Evolutionary conservation across 2,797 vertebrate genomes (phyloP), one percentile per base, ranked within the genome.

Genomic region (Diplodus sargus): DNA sequence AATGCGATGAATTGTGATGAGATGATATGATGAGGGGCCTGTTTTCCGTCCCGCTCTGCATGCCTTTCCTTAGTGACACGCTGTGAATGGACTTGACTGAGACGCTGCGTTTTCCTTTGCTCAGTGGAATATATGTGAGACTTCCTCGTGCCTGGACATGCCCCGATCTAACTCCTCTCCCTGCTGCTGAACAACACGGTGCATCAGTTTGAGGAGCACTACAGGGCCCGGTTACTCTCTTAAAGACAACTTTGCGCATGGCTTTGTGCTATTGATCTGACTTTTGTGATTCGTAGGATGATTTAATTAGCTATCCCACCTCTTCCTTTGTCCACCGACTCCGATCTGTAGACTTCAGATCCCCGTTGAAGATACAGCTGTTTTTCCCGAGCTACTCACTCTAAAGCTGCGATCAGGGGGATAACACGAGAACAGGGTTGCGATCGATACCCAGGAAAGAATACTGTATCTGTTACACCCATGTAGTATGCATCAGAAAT

Each of bases 1-100:
- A 79, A 76, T 80, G 72, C 72, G 20, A 87, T 90, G 85, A 92
- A 80, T 86, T 52, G 84, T 82, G 89, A 92, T 91, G 89, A 92
- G 78, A 87, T 83, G 79, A 77, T 82, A 62, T 72, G 84, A 86
- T 74, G 73, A 84, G 77, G 65, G 88, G 88, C 66, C 92, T 93
- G 90, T 90, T 93, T 93, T 91, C 79, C 70, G 82, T 91, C 90
- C 74, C 17, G n/a, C 51, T 80, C 70, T 84, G 67, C 20, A 25
- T 34, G 74, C 25, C 56, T 47, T 47, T 67, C 64, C 66, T 73
- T 23, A 22, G 23, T 81, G 63, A 78, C 70, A 85, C 65, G 34
- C 68, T 45, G 67, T 82, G 74, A 87, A 89, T 43, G 53, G 63
- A 70, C 54, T 43, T 16, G 61, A 80, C 60, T 70, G 47, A 28